Evolutionary conservation across 1,140 invertebrate species (phyloP).

Genomic region (Periplaneta americana): DNA sequence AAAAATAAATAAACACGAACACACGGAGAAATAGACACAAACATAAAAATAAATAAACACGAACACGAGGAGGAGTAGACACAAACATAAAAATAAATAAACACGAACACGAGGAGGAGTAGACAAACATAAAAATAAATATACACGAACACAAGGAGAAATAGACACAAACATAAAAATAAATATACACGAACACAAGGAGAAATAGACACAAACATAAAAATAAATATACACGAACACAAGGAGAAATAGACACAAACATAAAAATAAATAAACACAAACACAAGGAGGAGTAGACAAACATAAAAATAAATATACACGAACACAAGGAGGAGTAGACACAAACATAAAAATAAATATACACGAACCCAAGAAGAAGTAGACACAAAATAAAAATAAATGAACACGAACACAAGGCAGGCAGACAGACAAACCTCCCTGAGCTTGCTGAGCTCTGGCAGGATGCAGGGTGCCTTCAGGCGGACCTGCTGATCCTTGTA

Average conservation of each 20-base stretch:
- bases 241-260: background rate
- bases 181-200: no score
- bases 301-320: background rate
- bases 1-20: no score
- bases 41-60: no score
- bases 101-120: background rate
- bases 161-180: no score
- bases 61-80: no score
- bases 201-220: background rate
- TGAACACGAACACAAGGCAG: background rate
- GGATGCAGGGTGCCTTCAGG: constrained; percentile 73
- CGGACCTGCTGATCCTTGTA: constrained; percentile 48
- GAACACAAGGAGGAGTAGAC: background rate
- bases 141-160: no score
- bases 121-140: background rate
- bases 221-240: background rate
- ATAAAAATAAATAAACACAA: background rate
- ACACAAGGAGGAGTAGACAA: background rate
- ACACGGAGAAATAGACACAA: no score
- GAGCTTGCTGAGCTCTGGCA: constrained; percentile 76
- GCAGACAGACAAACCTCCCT: constrained; percentile 46
- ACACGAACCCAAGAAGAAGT: no score
- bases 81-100: no score
- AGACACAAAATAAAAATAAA: background rate
- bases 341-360: no score